Evolutionary conservation across 1,140 invertebrate genomes (phyloP).

Genomic region (Hycleus phaleratus): DNA sequence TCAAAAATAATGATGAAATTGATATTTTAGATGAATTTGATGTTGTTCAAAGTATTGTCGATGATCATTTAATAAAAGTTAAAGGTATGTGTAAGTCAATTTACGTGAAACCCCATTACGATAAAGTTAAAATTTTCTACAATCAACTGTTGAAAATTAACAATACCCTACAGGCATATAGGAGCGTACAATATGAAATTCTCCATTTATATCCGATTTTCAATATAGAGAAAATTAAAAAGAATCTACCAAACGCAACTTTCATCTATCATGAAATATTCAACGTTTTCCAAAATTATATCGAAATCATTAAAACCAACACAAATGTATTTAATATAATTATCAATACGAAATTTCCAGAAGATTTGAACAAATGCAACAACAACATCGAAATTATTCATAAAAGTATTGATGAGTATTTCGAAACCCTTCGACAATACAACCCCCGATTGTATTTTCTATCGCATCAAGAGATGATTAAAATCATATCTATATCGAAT

Average conservation of each 20-base stretch:
- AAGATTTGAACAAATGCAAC: conserved; percentile 62
- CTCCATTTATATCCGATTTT: conserved; percentile 84
- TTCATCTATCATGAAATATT: conserved; percentile 53
- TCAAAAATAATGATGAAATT: neutral
- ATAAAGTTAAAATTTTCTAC: conserved; percentile 69
- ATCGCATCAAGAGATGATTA: conserved; percentile 88
- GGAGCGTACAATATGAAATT: conserved; percentile 76
- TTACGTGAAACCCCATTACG: conserved; percentile 81
- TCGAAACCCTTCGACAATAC: conserved; percentile 80
- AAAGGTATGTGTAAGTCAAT: conserved; percentile 81
- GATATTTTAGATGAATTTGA: conserved; percentile 67
- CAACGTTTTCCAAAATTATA: conserved; percentile 66
- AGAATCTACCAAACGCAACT: conserved; percentile 78
- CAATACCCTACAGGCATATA: conserved; percentile 74
- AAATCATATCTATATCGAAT: conserved; percentile 83
- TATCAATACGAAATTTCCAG: conserved; percentile 60
- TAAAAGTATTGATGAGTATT: conserved; percentile 79
- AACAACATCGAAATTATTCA: conserved; percentile 69
- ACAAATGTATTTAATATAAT: conserved; percentile 60
- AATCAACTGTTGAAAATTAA: conserved; percentile 65
- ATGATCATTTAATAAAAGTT: conserved; percentile 82
- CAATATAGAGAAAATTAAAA: conserved; percentile 80
- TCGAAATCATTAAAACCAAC: conserved; percentile 55
- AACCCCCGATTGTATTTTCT: conserved; percentile 90
- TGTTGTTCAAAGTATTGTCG: conserved; percentile 73